Evolutionary conservation across 2,797 vertebrate genomes (phyloP).

Genomic region (Argyrosomus regius): DNA sequence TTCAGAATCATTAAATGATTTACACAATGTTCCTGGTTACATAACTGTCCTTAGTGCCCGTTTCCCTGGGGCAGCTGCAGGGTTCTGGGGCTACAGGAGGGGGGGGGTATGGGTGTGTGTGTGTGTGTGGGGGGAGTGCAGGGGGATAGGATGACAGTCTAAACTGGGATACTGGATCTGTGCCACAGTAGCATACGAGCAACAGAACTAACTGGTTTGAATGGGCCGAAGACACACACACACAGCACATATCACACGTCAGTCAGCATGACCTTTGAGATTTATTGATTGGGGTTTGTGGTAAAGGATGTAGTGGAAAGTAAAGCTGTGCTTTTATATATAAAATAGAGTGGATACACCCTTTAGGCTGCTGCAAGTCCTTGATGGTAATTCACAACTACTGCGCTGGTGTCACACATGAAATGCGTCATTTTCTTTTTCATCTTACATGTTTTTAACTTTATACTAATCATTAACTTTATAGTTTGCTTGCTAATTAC

Average conservation of each 20-base stretch:
- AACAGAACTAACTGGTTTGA: constrained; percentile 53
- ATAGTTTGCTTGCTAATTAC: neutral
- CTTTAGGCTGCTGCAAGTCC: neutral
- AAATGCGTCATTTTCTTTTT: neutral
- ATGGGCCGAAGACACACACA: constrained; percentile 40
- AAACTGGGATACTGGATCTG: constrained; percentile 74
- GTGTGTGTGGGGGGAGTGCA: constrained; percentile 13
- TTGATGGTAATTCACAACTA: neutral
- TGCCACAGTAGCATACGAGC: constrained; percentile 43
- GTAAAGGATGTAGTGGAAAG: neutral
- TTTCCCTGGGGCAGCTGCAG: constrained; percentile 69
- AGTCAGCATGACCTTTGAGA: constrained; percentile 44
- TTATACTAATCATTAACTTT: neutral
- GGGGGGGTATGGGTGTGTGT: neutral
- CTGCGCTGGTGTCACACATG: too few relatives aligned
- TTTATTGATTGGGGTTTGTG: constrained; percentile 1
- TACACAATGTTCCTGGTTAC: constrained; percentile 68
- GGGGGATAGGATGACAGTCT: constrained; percentile 73
- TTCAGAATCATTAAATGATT: constrained; percentile 45
- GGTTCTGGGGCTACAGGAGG: constrained; percentile 22
- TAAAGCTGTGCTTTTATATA: neutral
- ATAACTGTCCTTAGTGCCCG: constrained; percentile 76
- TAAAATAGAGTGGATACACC: neutral
- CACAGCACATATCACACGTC: constrained; percentile 51
- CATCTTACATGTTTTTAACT: neutral